Conservation (phyloP, 2,113 vertebrate genomes). For the Elanus axillaris region DNA sequence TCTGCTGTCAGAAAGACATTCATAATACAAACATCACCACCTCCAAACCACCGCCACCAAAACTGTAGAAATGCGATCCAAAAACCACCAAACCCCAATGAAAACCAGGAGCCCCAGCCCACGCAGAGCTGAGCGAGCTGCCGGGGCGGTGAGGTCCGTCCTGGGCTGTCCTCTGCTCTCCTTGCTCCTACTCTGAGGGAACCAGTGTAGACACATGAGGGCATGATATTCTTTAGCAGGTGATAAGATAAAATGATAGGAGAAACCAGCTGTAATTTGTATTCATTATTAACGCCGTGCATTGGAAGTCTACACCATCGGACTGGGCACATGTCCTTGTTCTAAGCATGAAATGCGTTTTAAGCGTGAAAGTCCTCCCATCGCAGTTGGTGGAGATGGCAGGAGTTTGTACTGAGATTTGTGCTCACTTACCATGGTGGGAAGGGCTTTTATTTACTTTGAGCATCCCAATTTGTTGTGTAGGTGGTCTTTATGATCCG, state of each 20-base stretch:
- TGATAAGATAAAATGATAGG: background rate
- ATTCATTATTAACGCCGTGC: fast-evolving
- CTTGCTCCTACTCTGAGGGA: background rate
- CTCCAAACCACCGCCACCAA: background rate
- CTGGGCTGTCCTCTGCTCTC: background rate
- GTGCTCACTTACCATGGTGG: background rate
- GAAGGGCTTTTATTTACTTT: background rate
- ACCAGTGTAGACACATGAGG: background rate
- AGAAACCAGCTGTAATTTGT: background rate
- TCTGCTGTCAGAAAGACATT: background rate
- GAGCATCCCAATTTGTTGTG: background rate
- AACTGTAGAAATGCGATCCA: fast-evolving
- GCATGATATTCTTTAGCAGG: background rate
- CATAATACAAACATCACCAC: background rate
- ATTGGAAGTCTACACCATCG: fast-evolving
- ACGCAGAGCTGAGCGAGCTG: background rate
- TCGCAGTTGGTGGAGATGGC: background rate
- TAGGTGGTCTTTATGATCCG: background rate
- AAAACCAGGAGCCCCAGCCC: background rate
- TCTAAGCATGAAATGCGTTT: background rate
- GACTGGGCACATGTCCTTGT: fast-evolving
- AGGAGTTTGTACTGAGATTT: background rate
- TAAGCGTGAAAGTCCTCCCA: background rate
- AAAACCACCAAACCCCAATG: fast-evolving
- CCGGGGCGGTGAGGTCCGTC: background rate